Percentiles rank a stretch among this genome's conserved stretches.
Evolutionary conservation across 1,140 invertebrate genomes (phyloP).

Genomic region (Cardiocondyla obscurior): DNA sequence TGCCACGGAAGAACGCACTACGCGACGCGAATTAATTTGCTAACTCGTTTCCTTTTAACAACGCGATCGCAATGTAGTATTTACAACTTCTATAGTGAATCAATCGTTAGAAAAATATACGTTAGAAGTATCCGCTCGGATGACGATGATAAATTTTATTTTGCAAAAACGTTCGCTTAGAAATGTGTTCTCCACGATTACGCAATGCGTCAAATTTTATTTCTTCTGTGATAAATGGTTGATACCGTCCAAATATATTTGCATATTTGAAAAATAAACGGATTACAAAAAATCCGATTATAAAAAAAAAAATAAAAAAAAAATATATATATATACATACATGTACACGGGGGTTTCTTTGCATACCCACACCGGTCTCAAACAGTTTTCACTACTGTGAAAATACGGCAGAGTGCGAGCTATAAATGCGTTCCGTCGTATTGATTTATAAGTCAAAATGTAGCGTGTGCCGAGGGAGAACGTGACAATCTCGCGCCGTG

Average conservation of each 20-base stretch:
- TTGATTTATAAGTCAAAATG: constrained; percentile 36
- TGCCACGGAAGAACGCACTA: neutral
- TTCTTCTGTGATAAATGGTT: neutral
- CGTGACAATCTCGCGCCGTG: constrained; percentile 7
- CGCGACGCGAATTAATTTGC: constrained; percentile 51
- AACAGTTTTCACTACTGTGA: neutral
- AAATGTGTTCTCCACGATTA: neutral
- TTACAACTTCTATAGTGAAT: neutral
- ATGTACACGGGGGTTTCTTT: constrained; percentile 10
- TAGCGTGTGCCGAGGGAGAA: constrained; percentile 14
- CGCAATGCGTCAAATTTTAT: neutral
- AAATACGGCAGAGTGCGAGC: neutral
- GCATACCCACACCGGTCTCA: neutral
- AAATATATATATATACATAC: too few species aligned
- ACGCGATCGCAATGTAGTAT: neutral
- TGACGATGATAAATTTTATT: neutral
- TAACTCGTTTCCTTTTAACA: neutral
- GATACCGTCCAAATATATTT: neutral
- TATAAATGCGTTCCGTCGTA: constrained; percentile 14
- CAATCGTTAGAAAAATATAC: neutral
- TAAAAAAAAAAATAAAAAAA: neutral
- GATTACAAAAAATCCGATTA: constrained; percentile 31
- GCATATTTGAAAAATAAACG: constrained; percentile 16
- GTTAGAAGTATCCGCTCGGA: neutral
- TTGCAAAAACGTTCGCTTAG: neutral